These are phyloP conservation scores for Cacatua alba DNA, from an alignment of 2,113 vertebrate genomes.

Conservation along the genomic window DNA sequence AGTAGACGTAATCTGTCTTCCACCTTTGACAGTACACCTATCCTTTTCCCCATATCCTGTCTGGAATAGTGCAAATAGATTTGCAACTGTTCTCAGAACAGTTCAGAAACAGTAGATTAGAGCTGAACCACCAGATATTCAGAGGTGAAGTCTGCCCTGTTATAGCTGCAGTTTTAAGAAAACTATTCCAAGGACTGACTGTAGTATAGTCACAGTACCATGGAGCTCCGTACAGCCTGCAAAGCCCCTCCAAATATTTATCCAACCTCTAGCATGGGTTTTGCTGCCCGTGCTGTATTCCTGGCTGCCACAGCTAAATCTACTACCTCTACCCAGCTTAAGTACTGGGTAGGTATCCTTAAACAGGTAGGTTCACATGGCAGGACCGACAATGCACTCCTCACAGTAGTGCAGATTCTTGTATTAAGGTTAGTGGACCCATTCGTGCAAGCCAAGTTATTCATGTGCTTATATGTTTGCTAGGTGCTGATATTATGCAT, in stretches of 20 bases:
- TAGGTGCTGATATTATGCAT: not conserved
- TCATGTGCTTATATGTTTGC: not conserved
- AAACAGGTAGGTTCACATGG: not conserved
- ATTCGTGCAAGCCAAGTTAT: not conserved
- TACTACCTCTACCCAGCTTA: not conserved
- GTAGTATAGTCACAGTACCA: not conserved
- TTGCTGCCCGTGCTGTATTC: not conserved
- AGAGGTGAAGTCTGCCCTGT: not conserved
- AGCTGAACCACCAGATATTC: not conserved
- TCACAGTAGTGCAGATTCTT: not conserved
- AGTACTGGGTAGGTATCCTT: not conserved
- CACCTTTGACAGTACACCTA: not conserved
- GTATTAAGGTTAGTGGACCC: not conserved
- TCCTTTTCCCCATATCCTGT: not conserved
- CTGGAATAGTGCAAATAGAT: not conserved
- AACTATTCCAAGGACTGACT: not conserved
- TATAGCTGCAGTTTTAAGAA: not conserved
- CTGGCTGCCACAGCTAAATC: not conserved
- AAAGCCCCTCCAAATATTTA: not conserved
- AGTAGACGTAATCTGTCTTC: not conserved
- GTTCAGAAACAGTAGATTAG: not conserved
- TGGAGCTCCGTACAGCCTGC: not conserved
- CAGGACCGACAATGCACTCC: not conserved
- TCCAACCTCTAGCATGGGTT: not conserved
- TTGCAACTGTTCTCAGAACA: not conserved